Conservation (phyloP, 2,888 invertebrate genomes). For the Eulithis prunata region DNA sequence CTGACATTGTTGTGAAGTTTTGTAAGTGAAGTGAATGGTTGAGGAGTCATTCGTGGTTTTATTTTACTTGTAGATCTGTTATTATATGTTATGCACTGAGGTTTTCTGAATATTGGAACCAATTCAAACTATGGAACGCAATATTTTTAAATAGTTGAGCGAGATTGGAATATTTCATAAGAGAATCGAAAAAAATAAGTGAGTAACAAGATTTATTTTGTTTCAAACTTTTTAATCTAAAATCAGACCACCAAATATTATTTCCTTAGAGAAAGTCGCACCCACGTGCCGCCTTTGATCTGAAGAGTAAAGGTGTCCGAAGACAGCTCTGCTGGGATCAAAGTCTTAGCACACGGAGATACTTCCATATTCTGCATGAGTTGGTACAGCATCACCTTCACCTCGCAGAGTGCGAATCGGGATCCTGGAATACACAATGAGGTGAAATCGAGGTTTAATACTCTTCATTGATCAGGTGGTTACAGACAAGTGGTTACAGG, state of each 20-base stretch:
- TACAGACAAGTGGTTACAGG: too few species aligned
- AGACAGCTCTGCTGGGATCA: constrained; percentile 49
- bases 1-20: not conserved
- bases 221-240: not conserved
- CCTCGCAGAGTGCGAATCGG: constrained; percentile 66
- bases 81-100: too few species aligned
- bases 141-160: too few species aligned
- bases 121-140: too few species aligned
- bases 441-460: not conserved
- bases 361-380: constrained; percentile 57
- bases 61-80: not conserved
- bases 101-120: too few species aligned
- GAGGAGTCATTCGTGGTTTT: not conserved
- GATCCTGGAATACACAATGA: constrained; percentile 50
- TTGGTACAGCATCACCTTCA: constrained; percentile 65
- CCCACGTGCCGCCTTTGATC: constrained; percentile 62
- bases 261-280: constrained; percentile 36
- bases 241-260: constrained; percentile 5
- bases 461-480: too few species aligned
- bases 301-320: constrained; percentile 48
- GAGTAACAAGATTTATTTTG: too few species aligned
- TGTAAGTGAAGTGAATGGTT: not conserved
- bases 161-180: too few species aligned
- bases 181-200: too few species aligned
- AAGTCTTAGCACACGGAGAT: constrained; percentile 55